Conservation (phyloP, 2,888 invertebrate species). For the Sussaba pulchella region DNA sequence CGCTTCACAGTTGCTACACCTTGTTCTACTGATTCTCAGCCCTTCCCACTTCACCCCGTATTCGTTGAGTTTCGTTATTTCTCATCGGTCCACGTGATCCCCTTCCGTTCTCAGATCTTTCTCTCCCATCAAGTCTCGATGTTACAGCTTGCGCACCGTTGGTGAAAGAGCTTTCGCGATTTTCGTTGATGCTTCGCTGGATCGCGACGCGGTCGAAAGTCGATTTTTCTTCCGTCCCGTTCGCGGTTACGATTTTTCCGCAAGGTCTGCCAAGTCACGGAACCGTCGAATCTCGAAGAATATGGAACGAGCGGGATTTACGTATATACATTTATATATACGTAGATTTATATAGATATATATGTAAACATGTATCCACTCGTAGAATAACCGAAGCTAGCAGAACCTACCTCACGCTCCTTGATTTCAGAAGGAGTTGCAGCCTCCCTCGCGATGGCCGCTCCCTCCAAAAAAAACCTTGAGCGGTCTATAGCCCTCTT, state of each 20-base stretch:
- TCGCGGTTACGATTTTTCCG: slow-evolving; percentile 57
- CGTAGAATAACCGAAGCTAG: not conserved
- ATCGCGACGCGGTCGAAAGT: slow-evolving; percentile 8
- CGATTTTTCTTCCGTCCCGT: slow-evolving; percentile 7
- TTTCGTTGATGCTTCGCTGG: slow-evolving; percentile 22
- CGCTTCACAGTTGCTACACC: too few relatives aligned
- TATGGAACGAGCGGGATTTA: slow-evolving; percentile 41
- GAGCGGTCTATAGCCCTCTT: not conserved
- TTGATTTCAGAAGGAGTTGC: slow-evolving; percentile 69
- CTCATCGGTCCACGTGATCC: not conserved
- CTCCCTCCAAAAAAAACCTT: slow-evolving; percentile 26
- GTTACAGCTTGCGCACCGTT: slow-evolving; percentile 16
- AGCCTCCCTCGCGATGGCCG: slow-evolving; percentile 26
- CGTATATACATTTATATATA: too few relatives aligned
- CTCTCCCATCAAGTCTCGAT: slow-evolving; percentile 29
- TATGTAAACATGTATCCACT: slow-evolving; percentile 13
- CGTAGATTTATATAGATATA: too few relatives aligned
- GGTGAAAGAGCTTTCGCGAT: slow-evolving; percentile 29
- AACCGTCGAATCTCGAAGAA: slow-evolving; percentile 69
- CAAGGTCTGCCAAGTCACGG: slow-evolving; percentile 47
- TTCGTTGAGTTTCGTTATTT: slow-evolving; percentile 41
- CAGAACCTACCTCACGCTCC: slow-evolving; percentile 64
- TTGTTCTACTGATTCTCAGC: too few relatives aligned
- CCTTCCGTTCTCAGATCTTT: slow-evolving; percentile 22
- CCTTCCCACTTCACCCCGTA: too few relatives aligned